Evolutionary conservation across 1,140 invertebrate species (phyloP), one percentile per base, ranked within the genome.

Genomic region (Eriocheir sinensis): DNA sequence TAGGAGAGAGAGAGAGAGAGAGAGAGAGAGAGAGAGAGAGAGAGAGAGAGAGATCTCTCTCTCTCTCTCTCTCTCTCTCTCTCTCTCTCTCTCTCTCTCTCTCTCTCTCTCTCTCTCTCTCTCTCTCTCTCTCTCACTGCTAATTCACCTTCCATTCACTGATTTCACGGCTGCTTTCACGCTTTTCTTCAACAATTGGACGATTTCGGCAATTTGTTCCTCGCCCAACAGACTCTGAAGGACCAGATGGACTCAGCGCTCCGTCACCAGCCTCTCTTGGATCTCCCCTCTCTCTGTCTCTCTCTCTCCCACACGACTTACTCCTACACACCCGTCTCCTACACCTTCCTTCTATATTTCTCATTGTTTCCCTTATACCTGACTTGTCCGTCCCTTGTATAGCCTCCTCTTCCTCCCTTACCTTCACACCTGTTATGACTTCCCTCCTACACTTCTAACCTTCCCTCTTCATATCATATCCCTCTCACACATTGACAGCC

Each of bases 61-160:
- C 44, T 91, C 89, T 60, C 89, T 91, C 38, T 80, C 89, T 80
- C 41, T 91, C 53, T 80, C 60, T 89, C 36, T 38, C 27, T 89
- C 41, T 48, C 41, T 89, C 86, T 48, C 41, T 89, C 88, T 53
- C 91, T 41, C 79, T 83, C 91, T 92, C 48, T 92, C 91, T 92
- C 79, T 92, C 32, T 36, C 36, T 44, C 30, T 80, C 80, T 81
- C 30, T 34, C 91, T 92, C 27, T 80, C 38, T 44, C 36, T 92
- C 72, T 92, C 91, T 81, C 79, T 48, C 36, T 41, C 72, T 83
- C 91, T 92, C 27, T 92, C 91, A 44, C 40, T 80, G n/a, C n/a
- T n/a, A n/a, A n/a, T n/a, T n/a, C n/a, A n/a, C n/a, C n/a, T n/a
- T n/a, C n/a, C n/a, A n/a, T n/a, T n/a, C n/a, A n/a, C n/a, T n/a